Evolutionary conservation across 2,113 vertebrate genomes (phyloP), one percentile per base, ranked within the genome.

Genomic region (Callithrix jacchus): DNA sequence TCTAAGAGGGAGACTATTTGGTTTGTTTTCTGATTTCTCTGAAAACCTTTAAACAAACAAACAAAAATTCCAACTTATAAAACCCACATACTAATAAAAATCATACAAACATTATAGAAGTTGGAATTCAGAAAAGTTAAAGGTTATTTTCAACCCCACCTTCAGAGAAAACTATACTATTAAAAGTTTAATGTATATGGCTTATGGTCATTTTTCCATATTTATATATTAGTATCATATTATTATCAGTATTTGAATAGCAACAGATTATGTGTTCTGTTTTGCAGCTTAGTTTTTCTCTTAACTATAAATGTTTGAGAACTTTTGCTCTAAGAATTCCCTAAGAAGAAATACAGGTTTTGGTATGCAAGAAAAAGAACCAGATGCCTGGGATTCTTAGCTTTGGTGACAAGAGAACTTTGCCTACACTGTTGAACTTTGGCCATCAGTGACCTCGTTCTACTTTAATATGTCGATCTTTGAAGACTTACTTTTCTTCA

Each of bases 61-160:
- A 94, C 93, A 47, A 13, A 64, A n/a, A 91, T 93, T 79, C 42
- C 47, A 73, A 82, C 93, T 96, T 79, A 3, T 93, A 84, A 97
- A 96, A 84, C 42, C 42, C n/a, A 94, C 92, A 93, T 83, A 42
- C 73, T 86, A 54, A 93, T 89, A 61, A 93, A 79, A 83, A 86
- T 81, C 58, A 70, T 25, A 81, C 37, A 92, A 94, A 87, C 37
- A 16, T 91, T 79, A 64, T 58, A 71, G 70, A 89, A 66, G 82
- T 42, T 97, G 83, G 40, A 96, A 79, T 96, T 95, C 12, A 89
- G 87, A 76, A 89, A 87, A 95, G 82, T 87, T 47, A 73, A 47
- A 97, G 68, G 68, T 87, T 40, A 61, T 93, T 89, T 89, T 56
- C 68, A 66, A 79, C 21, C 37, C n/a, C 5, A 56, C 20, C 4